phyloP scores from a whole-genome alignment of 2,888 invertebrate genomes.

The Coelinius sp. region DNA sequence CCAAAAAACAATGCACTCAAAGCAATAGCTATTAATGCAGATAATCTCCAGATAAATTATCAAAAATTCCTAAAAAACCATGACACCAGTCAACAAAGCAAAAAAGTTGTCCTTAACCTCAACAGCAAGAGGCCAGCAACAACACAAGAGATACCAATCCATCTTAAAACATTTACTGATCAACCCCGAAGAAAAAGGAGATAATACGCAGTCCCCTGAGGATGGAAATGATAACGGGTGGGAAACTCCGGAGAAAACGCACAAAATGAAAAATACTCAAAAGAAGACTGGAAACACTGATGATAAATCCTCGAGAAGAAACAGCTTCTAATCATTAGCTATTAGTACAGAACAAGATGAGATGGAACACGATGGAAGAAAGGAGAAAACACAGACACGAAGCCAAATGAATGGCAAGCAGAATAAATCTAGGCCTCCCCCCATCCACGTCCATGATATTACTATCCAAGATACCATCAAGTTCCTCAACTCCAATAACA shows the following conservation, averaged over 20 bases:
- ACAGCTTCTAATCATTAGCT: background rate
- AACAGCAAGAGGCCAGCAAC: background rate
- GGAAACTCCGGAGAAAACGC: background rate
- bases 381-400: too few species aligned
- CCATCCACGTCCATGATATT: conserved; percentile 6
- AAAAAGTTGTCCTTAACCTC: background rate
- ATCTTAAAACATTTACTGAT: background rate
- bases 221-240: background rate
- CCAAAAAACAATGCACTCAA: background rate
- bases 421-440: conserved; percentile 18
- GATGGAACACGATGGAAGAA: background rate
- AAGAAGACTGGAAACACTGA: background rate
- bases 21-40: background rate
- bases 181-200: background rate
- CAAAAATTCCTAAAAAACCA: background rate
- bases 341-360: background rate
- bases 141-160: background rate
- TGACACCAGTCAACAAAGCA: background rate
- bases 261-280: background rate
- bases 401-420: background rate
- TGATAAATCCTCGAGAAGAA: background rate
- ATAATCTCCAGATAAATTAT: background rate
- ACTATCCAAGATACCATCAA: background rate
- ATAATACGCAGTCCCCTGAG: background rate
- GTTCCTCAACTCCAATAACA: background rate